Conservation (phyloP, 2,888 invertebrate genomes). For the Nycteola revayana region DNA sequence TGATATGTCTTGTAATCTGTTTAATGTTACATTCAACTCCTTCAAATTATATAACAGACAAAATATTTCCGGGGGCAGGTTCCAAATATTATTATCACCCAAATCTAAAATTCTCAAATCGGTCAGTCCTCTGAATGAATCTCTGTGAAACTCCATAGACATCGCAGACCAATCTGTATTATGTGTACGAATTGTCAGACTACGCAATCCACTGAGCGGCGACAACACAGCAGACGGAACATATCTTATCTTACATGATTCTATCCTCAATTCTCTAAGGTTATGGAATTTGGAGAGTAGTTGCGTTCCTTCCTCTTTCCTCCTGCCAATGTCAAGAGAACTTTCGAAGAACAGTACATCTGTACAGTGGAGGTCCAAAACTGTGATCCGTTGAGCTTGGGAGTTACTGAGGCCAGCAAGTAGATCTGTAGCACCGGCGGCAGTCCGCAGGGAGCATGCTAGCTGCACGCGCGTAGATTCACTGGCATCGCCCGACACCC, state of each 20-base stretch:
- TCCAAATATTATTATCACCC: slow-evolving; percentile 90
- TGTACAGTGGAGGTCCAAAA: slow-evolving; percentile 86
- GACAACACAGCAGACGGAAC: slow-evolving; percentile 87
- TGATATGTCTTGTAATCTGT: slow-evolving; percentile 89
- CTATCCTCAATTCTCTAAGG: slow-evolving; percentile 86
- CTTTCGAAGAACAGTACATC: slow-evolving; percentile 88
- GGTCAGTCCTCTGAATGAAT: slow-evolving; percentile 86
- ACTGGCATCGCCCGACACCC: slow-evolving; percentile 76
- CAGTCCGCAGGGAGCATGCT: slow-evolving; percentile 84
- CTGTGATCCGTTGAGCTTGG: slow-evolving; percentile 86
- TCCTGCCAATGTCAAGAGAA: slow-evolving; percentile 82
- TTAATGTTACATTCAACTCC: slow-evolving; percentile 87
- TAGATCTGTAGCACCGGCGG: slow-evolving; percentile 85
- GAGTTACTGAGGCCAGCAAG: slow-evolving; percentile 83
- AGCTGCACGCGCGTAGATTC: slow-evolving; percentile 82
- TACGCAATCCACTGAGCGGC: slow-evolving; percentile 84
- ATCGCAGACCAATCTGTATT: slow-evolving; percentile 91
- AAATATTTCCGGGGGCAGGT: slow-evolving; percentile 86
- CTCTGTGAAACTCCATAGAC: slow-evolving; percentile 88
- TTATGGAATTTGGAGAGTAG: slow-evolving; percentile 84
- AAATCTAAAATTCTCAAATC: slow-evolving; percentile 86
- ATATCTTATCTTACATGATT: slow-evolving; percentile 89
- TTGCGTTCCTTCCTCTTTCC: slow-evolving; percentile 78
- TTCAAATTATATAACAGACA: slow-evolving; percentile 87
- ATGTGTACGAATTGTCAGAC: slow-evolving; percentile 86